Conservation (phyloP, 2,113 vertebrate species). For the Austrofundulus limnaeus region DNA sequence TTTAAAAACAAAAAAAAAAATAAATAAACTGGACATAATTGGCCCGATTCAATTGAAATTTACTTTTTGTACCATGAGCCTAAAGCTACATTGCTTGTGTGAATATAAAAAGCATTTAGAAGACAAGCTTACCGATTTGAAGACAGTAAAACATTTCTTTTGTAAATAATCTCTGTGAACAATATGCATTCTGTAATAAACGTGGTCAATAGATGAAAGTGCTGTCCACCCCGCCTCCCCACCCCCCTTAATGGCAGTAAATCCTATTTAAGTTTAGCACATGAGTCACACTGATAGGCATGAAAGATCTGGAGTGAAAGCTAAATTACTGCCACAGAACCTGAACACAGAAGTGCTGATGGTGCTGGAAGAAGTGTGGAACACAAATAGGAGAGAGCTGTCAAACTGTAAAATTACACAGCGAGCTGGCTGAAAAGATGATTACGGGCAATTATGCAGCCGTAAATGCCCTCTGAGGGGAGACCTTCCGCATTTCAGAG, state of each 20-base stretch:
- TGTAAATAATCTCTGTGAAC: not conserved
- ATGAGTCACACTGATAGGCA: slow-evolving; percentile 47
- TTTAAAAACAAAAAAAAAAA: too few relatives aligned
- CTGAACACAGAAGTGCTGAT: slow-evolving; percentile 63
- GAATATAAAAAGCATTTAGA: too few relatives aligned
- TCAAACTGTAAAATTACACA: slow-evolving; percentile 64
- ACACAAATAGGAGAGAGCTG: slow-evolving; percentile 60
- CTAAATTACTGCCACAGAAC: slow-evolving; percentile 60
- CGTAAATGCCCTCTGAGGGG: slow-evolving; percentile 48
- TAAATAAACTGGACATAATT: not conserved
- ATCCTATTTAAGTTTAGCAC: slow-evolving; percentile 55
- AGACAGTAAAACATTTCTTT: too few relatives aligned
- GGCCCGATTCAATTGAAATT: not conserved
- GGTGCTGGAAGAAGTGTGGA: slow-evolving; percentile 42
- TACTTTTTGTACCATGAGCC: not conserved
- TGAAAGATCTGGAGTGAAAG: slow-evolving; percentile 56
- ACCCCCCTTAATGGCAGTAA: not conserved
- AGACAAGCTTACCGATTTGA: too few relatives aligned
- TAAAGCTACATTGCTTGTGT: not conserved
- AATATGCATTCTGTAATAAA: too few relatives aligned
- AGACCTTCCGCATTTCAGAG: slow-evolving; percentile 43
- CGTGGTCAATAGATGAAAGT: too few relatives aligned
- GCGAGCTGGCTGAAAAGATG: slow-evolving; percentile 56
- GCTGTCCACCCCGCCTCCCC: too few relatives aligned
- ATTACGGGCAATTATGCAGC: slow-evolving; percentile 70